Base-by-base conservation (phyloP, 1,140 invertebrate genomes). In the Amyelois transitella region DNA sequence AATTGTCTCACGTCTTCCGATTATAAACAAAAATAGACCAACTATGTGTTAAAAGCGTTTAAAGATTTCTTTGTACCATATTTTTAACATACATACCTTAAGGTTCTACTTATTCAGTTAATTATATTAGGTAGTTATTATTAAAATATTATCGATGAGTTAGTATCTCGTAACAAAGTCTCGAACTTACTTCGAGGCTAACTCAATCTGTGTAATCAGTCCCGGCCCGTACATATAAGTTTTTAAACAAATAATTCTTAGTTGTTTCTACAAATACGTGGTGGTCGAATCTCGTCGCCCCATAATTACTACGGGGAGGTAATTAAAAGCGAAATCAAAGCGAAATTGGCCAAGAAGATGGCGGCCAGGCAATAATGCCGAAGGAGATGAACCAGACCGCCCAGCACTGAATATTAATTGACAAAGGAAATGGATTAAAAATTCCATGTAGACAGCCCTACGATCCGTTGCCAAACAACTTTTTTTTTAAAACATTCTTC, bases 311-410 rank as follows among this genome's bases (percentile, higher is more conserved):
- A 14, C 4, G 17, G 32, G 32, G 32, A 72, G 53, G 62, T 67
- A 76, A 79, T 76, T 74, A 74, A 58, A 67, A 21, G 8, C 57
- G 64, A 82, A 87, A 87, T 87, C 83, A 87, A 87, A 86, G 81
- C 68, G 58, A 56, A 66, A 60, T 19, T 48, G 59, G 58, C 55
- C 58, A 64, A 63, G 53, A 18, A 44, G 17, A 48, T 60, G 72
- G 58, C 72, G 81, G 81, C 82, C 80, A 70, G 74, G 75, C 74
- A 80, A 88, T 88, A 85, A 82, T 75, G 75, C 68, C 50, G 54
- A 53, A 86, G 84, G 84, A 87, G 84, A 87, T 87, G 84, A 87
- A 86, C 81, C 84, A 87, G 84, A 87, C 84, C 77, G 72, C 68
- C 57, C 65, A 69, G 79, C 58, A 71, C 62, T 87, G 84, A 86